Conservation (phyloP, 2,113 vertebrate species). For the Rhinolophus sinicus region DNA sequence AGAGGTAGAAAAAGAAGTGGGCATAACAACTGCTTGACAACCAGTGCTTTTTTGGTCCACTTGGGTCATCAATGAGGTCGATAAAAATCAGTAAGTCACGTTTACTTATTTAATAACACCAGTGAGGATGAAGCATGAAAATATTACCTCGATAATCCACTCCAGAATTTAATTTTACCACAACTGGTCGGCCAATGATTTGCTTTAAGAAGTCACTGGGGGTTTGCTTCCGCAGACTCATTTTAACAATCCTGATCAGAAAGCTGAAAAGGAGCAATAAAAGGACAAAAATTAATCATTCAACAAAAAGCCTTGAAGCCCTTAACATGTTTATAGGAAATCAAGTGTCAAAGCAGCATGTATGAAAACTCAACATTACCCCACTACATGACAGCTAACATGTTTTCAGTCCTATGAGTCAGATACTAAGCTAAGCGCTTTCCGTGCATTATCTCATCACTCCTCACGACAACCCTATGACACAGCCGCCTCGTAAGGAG, state of each 20-base stretch:
- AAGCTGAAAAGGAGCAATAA: slow-evolving; percentile 52
- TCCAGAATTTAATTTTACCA: slow-evolving; percentile 98
- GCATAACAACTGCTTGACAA: background rate
- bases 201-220: slow-evolving; percentile 99
- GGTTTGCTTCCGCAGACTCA: slow-evolving; percentile 98
- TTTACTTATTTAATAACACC: slow-evolving; percentile 28
- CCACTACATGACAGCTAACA: background rate
- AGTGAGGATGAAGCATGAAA: slow-evolving; percentile 17
- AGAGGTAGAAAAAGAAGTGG: background rate
- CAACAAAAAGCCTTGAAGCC: background rate
- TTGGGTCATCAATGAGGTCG: background rate
- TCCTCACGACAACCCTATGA: background rate
- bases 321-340: background rate
- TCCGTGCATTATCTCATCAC: background rate
- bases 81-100: slow-evolving; percentile 32
- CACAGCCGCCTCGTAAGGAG: no score
- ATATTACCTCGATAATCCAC: slow-evolving; percentile 98
- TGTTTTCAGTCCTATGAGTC: background rate
- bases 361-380: background rate
- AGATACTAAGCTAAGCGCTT: background rate
- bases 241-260: slow-evolving; percentile 82
- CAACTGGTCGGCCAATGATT: slow-evolving; percentile 98
- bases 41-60: background rate
- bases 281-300: slow-evolving; percentile 34
- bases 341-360: background rate